Evolutionary conservation across 2,888 invertebrate genomes (phyloP), one percentile per base, ranked within the genome.

Genomic region (Xanthia togata): DNA sequence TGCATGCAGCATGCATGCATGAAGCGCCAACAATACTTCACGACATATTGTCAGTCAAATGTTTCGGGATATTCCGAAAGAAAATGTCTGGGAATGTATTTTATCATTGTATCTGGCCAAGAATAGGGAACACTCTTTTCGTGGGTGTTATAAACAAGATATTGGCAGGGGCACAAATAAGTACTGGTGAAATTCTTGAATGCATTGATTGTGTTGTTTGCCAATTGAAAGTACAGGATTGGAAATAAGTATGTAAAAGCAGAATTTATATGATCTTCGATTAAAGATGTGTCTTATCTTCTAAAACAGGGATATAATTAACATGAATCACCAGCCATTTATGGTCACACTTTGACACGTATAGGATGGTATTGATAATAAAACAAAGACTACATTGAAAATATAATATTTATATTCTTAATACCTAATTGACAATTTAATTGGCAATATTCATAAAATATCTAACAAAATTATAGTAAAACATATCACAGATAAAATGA

Each of bases 401-500:
- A 87, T 81, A 87, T 86, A 73, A 70, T 70, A 64, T 84, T 74
- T 81, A 65, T 79, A 69, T 73, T 68, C 76, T 72, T 70, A 78
- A 44, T 20, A 78, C 59, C 23, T 74, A 71, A 74, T 26, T 81
- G 83, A 79, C 81, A 87, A 85, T 84, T 72, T 71, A 50, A 85
- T 83, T 85, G 73, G 70, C 70, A 83, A 83, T 78, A 80, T 83
- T 86, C 74, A 88, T 67, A 82, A 81, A 78, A 79, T 47, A 76
- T 80, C 64, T 86, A 85, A 84, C 83, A 84, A 87, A 82, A 80
- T 77, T 87, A 79, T 76, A 82, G 70, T 78, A 81, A 78, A 83
- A 86, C 82, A 84, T 87, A 88, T 88, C 88, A 88, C 88, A 88
- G 88, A 88, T 83, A 86, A 88, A 84, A 83, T 74, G 26, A 81